Conservation (phyloP, 2,888 invertebrate genomes). For the Cryptocheilus praepositus region DNA sequence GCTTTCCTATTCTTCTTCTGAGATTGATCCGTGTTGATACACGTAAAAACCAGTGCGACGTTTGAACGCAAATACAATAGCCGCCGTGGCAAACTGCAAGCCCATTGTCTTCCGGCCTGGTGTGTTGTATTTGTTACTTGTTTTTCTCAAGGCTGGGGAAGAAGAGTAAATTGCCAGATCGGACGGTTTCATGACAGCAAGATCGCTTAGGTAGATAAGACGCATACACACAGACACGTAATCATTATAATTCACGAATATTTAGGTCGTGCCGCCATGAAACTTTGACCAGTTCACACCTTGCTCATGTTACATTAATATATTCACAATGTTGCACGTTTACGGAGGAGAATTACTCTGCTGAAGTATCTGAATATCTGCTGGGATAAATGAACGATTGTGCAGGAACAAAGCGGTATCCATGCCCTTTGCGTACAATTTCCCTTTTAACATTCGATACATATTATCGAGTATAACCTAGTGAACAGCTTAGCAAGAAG, state of each 20-base stretch:
- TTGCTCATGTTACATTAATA: too few relatives aligned
- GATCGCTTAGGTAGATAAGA: neutral
- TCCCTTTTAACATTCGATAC: too few relatives aligned
- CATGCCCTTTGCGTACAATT: too few relatives aligned
- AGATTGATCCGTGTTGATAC: slow-evolving; percentile 44
- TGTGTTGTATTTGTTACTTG: slow-evolving; percentile 3
- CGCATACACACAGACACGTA: slow-evolving; percentile 10
- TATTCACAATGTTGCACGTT: too few relatives aligned
- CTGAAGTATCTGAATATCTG: too few relatives aligned
- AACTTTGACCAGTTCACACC: too few relatives aligned
- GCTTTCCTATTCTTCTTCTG: neutral
- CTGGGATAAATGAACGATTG: too few relatives aligned
- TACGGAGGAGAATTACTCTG: too few relatives aligned
- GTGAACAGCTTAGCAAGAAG: slow-evolving; percentile 4
- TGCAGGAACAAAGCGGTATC: too few relatives aligned
- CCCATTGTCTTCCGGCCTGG: slow-evolving; percentile 43
- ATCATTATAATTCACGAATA: slow-evolving; percentile 14
- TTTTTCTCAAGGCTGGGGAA: neutral
- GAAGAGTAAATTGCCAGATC: neutral
- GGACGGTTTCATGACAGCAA: neutral
- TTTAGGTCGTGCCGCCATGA: too few relatives aligned
- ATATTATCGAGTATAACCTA: too few relatives aligned
- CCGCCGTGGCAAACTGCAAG: slow-evolving; percentile 24
- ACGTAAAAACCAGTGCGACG: slow-evolving; percentile 46
- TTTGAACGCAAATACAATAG: slow-evolving; percentile 43